Percentiles rank a stretch among this genome's conserved stretches.
phyloP scores from a whole-genome alignment of 2,113 vertebrate species.

The Lepus americanus region DNA sequence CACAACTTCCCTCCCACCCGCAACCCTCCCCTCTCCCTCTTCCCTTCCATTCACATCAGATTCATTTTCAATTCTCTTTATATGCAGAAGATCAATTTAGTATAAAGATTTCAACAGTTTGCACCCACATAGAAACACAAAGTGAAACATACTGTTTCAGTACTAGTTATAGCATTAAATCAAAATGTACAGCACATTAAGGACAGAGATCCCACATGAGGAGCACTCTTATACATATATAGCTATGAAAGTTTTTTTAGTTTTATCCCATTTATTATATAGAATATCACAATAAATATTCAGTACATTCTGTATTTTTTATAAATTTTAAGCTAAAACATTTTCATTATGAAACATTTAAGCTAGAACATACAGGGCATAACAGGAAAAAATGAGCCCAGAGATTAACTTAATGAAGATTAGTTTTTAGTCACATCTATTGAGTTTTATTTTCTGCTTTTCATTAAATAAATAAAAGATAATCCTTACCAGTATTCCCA shows the following conservation, averaged over 20 bases:
- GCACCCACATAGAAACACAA: too few relatives aligned
- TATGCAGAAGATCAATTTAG: too few relatives aligned
- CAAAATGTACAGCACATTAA: too few relatives aligned
- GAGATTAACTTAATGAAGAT: not conserved
- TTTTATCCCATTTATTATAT: not conserved
- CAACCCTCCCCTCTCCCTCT: too few relatives aligned
- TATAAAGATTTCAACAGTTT: too few relatives aligned
- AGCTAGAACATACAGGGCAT: not conserved
- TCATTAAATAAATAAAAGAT: not conserved
- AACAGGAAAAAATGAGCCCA: not conserved
- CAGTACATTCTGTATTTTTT: not conserved
- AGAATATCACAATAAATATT: not conserved
- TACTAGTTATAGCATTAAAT: too few relatives aligned
- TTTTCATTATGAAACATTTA: slow-evolving; percentile 6
- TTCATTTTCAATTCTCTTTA: too few relatives aligned
- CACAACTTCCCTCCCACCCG: too few relatives aligned
- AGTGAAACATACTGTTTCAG: too few relatives aligned
- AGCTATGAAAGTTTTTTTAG: not conserved
- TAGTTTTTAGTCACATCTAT: not conserved
- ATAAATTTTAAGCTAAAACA: not conserved
- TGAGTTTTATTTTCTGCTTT: not conserved
- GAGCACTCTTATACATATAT: too few relatives aligned
- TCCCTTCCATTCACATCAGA: too few relatives aligned
- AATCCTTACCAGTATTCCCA: not conserved
- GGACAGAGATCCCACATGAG: too few relatives aligned